Percentiles rank a stretch among this genome's conserved stretches.
These are phyloP conservation scores for Perdita meconis DNA, from an alignment of 2,888 invertebrate genomes.

Conservation along the genomic window DNA sequence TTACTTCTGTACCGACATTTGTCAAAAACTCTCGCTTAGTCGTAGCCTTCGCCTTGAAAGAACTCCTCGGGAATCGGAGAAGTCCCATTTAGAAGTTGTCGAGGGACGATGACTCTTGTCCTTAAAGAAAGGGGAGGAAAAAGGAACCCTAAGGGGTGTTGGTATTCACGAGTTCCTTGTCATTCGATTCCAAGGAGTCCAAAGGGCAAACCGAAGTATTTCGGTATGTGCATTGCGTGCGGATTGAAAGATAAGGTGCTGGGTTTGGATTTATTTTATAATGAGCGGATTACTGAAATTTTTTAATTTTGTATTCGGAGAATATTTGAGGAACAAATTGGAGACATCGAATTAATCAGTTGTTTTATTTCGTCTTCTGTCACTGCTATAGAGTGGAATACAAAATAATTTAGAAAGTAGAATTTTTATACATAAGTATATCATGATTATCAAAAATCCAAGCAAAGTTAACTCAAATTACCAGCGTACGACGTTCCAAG, in stretches of 20 bases:
- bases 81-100: constrained; percentile 41
- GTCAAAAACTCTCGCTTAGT: constrained; percentile 10
- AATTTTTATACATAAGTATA: no score
- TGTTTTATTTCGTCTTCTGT: no score
- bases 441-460: no score
- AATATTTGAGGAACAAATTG: no score
- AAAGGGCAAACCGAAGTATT: constrained; percentile 28
- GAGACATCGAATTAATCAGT: no score
- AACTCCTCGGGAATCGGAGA: constrained; percentile 35
- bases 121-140: neutral
- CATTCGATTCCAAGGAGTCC: constrained; percentile 42
- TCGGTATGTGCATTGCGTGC: neutral
- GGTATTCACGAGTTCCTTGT: neutral
- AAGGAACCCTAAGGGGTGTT: neutral
- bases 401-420: no score
- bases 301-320: no score
- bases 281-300: no score
- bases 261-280: constrained; percentile 4
- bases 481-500: no score
- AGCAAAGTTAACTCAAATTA: no score
- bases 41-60: constrained; percentile 3
- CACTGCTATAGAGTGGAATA: no score
- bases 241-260: neutral
- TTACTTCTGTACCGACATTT: constrained; percentile 30
- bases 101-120: constrained; percentile 28